phyloP scores from a whole-genome alignment of 2,113 vertebrate species.

The Glaucomys volans region DNA sequence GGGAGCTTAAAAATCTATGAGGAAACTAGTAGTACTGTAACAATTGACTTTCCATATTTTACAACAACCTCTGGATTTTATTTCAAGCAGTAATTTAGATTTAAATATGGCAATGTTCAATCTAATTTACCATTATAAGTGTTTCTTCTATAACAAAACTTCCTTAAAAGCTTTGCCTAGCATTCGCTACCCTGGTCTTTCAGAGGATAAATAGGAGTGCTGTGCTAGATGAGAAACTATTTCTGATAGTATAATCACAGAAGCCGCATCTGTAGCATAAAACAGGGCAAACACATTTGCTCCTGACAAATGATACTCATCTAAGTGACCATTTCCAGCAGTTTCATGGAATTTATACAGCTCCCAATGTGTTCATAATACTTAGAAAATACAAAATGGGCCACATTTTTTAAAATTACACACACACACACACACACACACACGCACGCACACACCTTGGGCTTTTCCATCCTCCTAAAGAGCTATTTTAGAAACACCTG shows the following conservation, averaged over 20 bases:
- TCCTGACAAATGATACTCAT: background rate
- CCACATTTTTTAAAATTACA: conserved; percentile 36
- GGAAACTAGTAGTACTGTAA: background rate
- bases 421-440: background rate
- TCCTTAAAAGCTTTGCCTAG: background rate
- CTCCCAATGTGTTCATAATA: background rate
- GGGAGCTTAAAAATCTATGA: background rate
- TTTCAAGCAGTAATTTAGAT: background rate
- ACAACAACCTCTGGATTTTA: conserved; percentile 58
- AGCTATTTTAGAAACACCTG: conserved; percentile 52
- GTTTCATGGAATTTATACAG: background rate
- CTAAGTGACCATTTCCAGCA: background rate
- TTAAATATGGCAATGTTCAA: background rate
- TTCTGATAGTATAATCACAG: conserved; percentile 50
- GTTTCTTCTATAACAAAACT: conserved; percentile 41
- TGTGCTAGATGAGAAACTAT: background rate
- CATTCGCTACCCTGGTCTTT: conserved; percentile 17
- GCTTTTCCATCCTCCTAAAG: background rate
- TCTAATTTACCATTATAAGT: background rate
- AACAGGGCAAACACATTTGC: background rate
- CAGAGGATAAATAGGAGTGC: background rate
- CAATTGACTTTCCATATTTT: background rate
- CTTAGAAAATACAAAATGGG: conserved; percentile 44
- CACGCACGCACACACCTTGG: background rate
- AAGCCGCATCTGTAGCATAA: background rate